Evolutionary conservation across 2,888 invertebrate species (phyloP).

Genomic region (Tenthredo amoena): DNA sequence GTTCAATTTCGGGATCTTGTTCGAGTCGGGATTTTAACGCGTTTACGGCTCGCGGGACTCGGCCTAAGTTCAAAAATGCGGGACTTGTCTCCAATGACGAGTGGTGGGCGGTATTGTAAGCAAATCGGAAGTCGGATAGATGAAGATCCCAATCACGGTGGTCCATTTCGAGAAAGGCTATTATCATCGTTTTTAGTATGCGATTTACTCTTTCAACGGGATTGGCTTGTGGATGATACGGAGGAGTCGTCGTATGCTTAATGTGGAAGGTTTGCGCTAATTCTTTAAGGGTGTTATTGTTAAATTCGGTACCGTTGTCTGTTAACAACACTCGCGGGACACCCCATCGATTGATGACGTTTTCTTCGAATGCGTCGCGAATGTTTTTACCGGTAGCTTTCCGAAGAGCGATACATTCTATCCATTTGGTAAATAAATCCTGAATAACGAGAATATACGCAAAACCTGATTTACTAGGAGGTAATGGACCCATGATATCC

Average conservation of each 20-base stretch:
- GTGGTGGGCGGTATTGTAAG: not conserved
- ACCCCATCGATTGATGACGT: slow-evolving; percentile 54
- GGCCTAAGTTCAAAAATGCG: slow-evolving; percentile 42
- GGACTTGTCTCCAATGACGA: no score
- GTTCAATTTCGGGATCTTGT: not conserved
- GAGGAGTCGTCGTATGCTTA: no score
- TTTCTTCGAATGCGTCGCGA: no score
- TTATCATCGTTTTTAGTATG: slow-evolving; percentile 59
- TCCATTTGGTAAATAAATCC: not conserved
- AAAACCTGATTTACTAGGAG: no score
- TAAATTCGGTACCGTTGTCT: no score
- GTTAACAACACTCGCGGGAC: slow-evolving; percentile 55
- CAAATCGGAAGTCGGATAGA: slow-evolving; percentile 55
- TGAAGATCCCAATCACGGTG: slow-evolving; percentile 63
- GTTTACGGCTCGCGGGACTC: slow-evolving; percentile 30
- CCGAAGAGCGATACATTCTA: no score
- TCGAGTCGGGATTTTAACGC: not conserved
- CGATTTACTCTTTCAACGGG: slow-evolving; percentile 56
- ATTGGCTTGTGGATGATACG: no score
- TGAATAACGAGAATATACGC: not conserved
- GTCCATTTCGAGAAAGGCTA: slow-evolving; percentile 54
- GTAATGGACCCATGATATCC: no score
- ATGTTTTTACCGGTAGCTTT: no score
- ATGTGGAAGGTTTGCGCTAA: no score
- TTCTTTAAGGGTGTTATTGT: no score